Base-by-base conservation (phyloP, 2,888 invertebrate genomes). In the Cartodere bifasciata region DNA sequence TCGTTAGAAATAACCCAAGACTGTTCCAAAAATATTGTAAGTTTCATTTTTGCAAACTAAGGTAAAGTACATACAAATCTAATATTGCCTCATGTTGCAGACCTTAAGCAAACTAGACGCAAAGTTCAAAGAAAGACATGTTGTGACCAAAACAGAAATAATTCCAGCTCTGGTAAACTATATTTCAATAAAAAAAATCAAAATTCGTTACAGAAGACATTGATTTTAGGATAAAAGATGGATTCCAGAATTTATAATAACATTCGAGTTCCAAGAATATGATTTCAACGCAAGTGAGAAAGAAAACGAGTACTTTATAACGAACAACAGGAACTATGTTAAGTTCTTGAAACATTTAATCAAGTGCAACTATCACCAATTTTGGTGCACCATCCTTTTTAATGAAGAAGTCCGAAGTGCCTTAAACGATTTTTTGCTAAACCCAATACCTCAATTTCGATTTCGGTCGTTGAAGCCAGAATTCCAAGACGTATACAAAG, bases 401-500 rank as follows among this genome's bases (percentile, higher is more conserved):
- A 53, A 56, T 34, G 48, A 53, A 3, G 42, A 44, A 23, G 44
- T 53, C 24, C 35, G 35, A 9, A 32, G 39, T 27, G 39, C 46
- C 23, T 39, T 61, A 26, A 48, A 50, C 31, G 53, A 54, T 40
- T 60, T 57, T 37, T 33, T 59, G 17, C 38, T 47, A 34, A 48
- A 50, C 36, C 50, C 56, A 12, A 41, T 55, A 33, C 52, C 62
- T n/a, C 44, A 57, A 28, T 60, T 64, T 38, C 47, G 60, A 23
- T 39, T 59, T 15, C 34, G 43, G 30, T 42, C 51, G 38, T 43
- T 57, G 13, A 58, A 65, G 23, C 56, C 63, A 3, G 56, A 58
- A 32, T 62, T 65, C 2, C 56, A 63, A 34, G 53, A 55, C 12
- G 36, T 73, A 4, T 75, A 75, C 38, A 63, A 64, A 24, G 63